A percentile compares a stretch with the other conserved stretches of the same genome.
Evolutionary conservation across 37 sponge, comb jelly and placozoan genomes (phyloP).

Genomic region (Chondrilla cf. caribensis): DNA sequence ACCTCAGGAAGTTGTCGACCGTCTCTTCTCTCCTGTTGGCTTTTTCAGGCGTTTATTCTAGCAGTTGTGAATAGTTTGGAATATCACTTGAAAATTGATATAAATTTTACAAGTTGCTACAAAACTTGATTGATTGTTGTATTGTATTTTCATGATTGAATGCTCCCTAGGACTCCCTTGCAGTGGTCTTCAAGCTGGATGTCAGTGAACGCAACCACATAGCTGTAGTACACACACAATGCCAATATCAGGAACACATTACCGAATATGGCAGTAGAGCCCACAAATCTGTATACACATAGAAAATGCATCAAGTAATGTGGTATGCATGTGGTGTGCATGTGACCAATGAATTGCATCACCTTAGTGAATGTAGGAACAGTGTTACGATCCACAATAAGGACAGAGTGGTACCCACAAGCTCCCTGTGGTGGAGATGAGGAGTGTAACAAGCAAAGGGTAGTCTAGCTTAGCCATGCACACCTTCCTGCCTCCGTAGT

Average conservation of each 20-base stretch:
- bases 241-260: neutral
- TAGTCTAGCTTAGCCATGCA: neutral
- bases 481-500: neutral
- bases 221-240: neutral
- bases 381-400: neutral
- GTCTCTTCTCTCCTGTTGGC: neutral
- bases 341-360: too few relatives aligned
- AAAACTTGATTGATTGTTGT: too few relatives aligned
- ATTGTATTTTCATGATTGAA: too few relatives aligned
- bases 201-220: neutral
- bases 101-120: too few relatives aligned
- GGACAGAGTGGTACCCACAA: conserved; percentile 8
- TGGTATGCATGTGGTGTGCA: too few relatives aligned
- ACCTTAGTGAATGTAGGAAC: conserved; percentile 8
- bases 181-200: neutral
- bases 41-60: too few relatives aligned
- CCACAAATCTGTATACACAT: neutral
- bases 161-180: neutral
- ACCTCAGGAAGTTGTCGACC: neutral
- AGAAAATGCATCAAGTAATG: neutral
- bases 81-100: too few relatives aligned
- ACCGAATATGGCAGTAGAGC: neutral
- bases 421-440: neutral
- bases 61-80: too few relatives aligned
- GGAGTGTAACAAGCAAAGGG: neutral